Conservation (phyloP, 2,113 vertebrate genomes). For the Tyrannus savana region DNA sequence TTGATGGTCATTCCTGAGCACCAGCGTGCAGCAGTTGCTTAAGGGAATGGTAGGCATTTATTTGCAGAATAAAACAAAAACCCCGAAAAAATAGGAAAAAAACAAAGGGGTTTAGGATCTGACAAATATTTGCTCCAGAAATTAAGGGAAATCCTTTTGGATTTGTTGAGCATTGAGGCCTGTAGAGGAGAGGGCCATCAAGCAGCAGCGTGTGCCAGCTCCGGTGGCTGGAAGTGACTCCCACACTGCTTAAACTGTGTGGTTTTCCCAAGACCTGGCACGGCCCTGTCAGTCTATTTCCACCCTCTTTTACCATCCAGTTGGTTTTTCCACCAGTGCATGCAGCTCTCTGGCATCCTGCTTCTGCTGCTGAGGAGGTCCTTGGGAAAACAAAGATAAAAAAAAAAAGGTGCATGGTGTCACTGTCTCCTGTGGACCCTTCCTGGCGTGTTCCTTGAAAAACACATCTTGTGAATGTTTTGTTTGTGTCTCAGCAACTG, state of each 20-base stretch:
- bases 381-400: neutral
- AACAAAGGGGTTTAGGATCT: fast-evolving
- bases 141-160: neutral
- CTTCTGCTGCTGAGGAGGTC: neutral
- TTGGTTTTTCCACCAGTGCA: fast-evolving
- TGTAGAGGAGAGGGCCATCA: neutral
- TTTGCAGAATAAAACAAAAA: neutral
- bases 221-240: neutral
- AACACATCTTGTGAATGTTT: conserved; percentile 25
- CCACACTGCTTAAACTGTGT: neutral
- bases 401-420: neutral
- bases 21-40: neutral
- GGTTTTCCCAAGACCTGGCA: neutral
- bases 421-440: neutral
- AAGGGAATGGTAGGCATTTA: neutral
- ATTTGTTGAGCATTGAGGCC: neutral
- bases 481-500: conserved; percentile 59
- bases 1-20: fast-evolving
- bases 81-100: neutral
- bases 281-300: neutral
- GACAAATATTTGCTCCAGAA: neutral
- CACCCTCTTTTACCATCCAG: neutral
- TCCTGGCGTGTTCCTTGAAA: conserved; percentile 10
- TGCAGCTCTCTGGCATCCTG: neutral
- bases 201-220: neutral